Evolutionary conservation across 2,113 vertebrate genomes (phyloP).

Genomic region (Charadrius vociferus): DNA sequence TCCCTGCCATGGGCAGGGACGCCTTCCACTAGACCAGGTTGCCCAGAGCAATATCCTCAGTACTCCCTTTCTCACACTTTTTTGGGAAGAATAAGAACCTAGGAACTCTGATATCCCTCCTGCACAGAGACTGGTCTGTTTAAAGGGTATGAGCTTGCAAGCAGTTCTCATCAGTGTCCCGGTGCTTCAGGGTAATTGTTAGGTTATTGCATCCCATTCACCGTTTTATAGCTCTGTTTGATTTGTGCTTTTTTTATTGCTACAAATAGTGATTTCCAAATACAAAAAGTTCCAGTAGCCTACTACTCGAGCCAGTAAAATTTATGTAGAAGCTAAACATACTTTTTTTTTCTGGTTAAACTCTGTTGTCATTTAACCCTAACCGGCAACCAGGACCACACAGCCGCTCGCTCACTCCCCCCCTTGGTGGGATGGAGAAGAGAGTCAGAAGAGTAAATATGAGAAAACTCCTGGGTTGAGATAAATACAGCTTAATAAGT

Average conservation of each 20-base stretch:
- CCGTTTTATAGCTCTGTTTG: neutral
- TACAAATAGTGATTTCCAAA: neutral
- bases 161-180: neutral
- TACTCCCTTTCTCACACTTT: neutral
- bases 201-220: neutral
- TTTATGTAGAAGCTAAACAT: neutral
- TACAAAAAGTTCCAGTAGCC: neutral
- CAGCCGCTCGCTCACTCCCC: neutral
- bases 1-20: neutral
- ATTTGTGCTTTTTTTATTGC: neutral
- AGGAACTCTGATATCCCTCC: neutral
- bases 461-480: neutral
- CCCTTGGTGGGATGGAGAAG: neutral
- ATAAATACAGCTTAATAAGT: neutral
- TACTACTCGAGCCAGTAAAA: neutral
- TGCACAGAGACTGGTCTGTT: neutral
- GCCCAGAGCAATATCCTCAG: neutral
- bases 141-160: neutral
- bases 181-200: neutral
- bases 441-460: neutral
- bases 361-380: neutral
- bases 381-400: neutral
- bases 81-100: neutral
- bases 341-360: slow-evolving; percentile 37
- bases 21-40: neutral